Conservation (phyloP, 1,140 invertebrate genomes). For the Diabrotica virgifera region DNA sequence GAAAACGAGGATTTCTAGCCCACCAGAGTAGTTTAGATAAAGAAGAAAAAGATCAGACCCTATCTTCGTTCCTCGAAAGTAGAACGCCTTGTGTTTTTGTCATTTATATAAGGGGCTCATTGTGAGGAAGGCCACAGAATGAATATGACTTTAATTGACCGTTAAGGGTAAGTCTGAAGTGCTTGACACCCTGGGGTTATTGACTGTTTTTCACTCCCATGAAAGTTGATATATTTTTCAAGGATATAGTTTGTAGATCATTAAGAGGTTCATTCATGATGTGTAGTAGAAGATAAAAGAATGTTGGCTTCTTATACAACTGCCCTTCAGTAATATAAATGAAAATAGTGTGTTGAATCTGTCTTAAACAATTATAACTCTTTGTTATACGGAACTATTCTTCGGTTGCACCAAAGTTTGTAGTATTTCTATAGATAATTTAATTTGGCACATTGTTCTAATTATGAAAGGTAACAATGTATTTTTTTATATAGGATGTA, state of each 20-base stretch:
- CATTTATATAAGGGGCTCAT: slow-evolving; percentile 32
- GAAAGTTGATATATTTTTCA: not conserved
- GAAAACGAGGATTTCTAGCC: slow-evolving; percentile 18
- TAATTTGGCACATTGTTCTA: too few species aligned
- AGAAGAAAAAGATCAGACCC: slow-evolving; percentile 8
- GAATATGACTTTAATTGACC: slow-evolving; percentile 42
- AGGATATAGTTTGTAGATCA: not conserved
- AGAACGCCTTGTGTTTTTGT: slow-evolving; percentile 30
- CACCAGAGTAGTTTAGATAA: slow-evolving; percentile 23
- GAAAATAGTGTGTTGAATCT: too few species aligned
- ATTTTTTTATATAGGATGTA: too few species aligned
- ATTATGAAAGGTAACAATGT: too few species aligned
- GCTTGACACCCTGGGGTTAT: slow-evolving; percentile 1
- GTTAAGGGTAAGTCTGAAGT: slow-evolving; percentile 27
- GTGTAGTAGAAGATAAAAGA: not conserved
- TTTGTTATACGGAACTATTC: too few species aligned
- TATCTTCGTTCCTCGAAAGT: slow-evolving; percentile 24
- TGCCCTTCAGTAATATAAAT: not conserved
- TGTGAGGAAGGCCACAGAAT: slow-evolving; percentile 37
- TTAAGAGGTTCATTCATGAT: not conserved
- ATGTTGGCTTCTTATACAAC: not conserved
- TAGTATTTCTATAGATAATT: too few species aligned
- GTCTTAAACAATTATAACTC: too few species aligned
- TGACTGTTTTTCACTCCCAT: not conserved
- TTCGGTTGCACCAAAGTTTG: too few species aligned